These are phyloP conservation scores for Mormyrus lacerda DNA, from an alignment of 2,113 vertebrate species.

Conservation along the genomic window DNA sequence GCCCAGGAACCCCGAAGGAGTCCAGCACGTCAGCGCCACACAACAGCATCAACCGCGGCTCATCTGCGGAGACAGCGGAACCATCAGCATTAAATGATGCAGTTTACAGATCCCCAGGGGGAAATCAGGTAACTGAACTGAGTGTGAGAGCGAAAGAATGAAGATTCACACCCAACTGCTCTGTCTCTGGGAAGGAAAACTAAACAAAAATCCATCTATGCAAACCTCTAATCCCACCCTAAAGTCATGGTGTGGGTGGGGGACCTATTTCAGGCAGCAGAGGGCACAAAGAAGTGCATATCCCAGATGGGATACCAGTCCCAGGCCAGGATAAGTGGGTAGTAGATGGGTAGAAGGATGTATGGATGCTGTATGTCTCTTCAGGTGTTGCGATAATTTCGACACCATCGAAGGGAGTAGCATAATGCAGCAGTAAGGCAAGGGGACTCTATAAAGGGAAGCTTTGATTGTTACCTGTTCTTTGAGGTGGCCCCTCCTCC, in stretches of 20 bases:
- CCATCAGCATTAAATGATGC: not conserved
- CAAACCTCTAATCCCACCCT: not conserved
- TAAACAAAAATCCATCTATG: not conserved
- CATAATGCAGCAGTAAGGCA: not conserved
- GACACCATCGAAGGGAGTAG: not conserved
- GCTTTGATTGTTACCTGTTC: not conserved
- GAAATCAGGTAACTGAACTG: not conserved
- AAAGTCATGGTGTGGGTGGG: not conserved
- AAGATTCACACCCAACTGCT: not conserved
- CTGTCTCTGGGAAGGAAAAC: not conserved
- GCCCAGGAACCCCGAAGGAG: slow-evolving; percentile 74
- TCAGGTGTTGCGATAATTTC: not conserved
- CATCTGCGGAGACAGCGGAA: slow-evolving; percentile 42
- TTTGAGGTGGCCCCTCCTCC: not conserved
- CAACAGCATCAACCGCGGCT: slow-evolving; percentile 71
- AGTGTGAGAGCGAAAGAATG: not conserved
- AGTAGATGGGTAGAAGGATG: not conserved
- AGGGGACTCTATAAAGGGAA: not conserved
- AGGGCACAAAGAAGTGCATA: not conserved
- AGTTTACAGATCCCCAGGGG: not conserved
- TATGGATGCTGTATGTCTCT: not conserved
- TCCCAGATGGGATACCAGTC: not conserved
- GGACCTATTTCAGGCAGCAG: not conserved
- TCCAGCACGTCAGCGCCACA: slow-evolving; percentile 88
- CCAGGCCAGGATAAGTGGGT: not conserved